Percentiles rank a stretch among this genome's conserved stretches.
phyloP scores from a whole-genome alignment of 2,888 invertebrate genomes.

The Oegoconia quadripuncta region DNA sequence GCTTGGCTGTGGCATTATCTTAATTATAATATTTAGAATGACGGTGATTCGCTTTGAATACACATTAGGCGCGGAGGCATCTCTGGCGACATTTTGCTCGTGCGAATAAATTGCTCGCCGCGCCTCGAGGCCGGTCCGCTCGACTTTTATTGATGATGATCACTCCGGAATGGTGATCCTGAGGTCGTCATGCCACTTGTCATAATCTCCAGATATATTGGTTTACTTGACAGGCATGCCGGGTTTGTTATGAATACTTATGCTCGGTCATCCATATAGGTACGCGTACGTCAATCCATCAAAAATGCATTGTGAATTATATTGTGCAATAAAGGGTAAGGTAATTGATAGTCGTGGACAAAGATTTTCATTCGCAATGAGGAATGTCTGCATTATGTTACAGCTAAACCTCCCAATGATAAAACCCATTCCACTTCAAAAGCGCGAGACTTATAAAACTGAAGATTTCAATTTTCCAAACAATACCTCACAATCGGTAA shows the following conservation, averaged over 20 bases:
- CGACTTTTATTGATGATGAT: constrained; percentile 20
- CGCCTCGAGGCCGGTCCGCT: constrained; percentile 8
- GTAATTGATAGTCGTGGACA: no score
- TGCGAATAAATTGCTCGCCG: constrained; percentile 29
- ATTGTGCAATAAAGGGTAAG: not conserved
- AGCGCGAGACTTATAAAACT: no score
- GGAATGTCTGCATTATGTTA: no score
- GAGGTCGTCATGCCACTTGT: constrained; percentile 10
- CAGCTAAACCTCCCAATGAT: no score
- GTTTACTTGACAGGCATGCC: constrained; percentile 6
- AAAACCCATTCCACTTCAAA: no score
- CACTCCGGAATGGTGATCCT: constrained; percentile 8
- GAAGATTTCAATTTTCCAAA: no score
- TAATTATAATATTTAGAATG: constrained; percentile 62
- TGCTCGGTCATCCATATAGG: no score
- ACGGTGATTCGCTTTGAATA: constrained; percentile 51
- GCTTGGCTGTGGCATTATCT: constrained; percentile 54
- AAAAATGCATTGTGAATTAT: not conserved
- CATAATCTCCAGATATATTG: constrained; percentile 7
- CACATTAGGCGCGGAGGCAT: constrained; percentile 31
- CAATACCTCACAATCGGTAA: no score
- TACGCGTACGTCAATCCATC: not conserved
- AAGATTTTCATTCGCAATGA: no score
- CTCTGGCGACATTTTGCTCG: constrained; percentile 33
- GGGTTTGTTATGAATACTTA: no score